A percentile compares a stretch with the other conserved stretches of the same genome.
These are phyloP conservation scores for Phaedon cochleariae DNA, from an alignment of 2,888 invertebrate species.

Conservation along the genomic window DNA sequence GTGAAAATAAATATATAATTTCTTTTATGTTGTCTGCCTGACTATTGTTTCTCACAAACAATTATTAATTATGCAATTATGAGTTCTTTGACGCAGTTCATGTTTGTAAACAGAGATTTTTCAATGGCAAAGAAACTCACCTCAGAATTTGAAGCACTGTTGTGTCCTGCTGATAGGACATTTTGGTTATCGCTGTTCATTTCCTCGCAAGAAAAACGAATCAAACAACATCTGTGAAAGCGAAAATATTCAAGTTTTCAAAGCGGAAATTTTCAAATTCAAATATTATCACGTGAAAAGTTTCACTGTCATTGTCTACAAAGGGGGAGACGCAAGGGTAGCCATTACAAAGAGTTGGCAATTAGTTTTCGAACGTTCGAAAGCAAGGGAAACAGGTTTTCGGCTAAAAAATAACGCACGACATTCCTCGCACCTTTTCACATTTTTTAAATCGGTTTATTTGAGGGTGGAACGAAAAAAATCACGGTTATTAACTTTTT, in stretches of 20 bases:
- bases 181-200: conserved; percentile 68
- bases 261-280: conserved; percentile 16
- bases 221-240: not conserved
- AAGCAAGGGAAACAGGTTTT: not conserved
- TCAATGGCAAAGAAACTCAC: conserved; percentile 52
- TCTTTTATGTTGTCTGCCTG: too few species aligned
- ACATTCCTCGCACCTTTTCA: conserved; percentile 16
- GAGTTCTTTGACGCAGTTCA: too few species aligned
- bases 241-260: not conserved
- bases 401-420: conserved; percentile 27
- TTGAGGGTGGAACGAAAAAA: conserved; percentile 40
- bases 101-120: not conserved
- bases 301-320: conserved; percentile 71
- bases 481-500: conserved; percentile 42
- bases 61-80: too few species aligned
- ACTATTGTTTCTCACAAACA: too few species aligned
- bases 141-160: conserved; percentile 67
- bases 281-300: conserved; percentile 61
- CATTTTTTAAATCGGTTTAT: conserved; percentile 22
- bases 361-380: conserved; percentile 41
- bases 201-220: not conserved
- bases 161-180: conserved; percentile 64
- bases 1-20: too few species aligned
- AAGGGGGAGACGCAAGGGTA: conserved; percentile 64
- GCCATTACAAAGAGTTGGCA: conserved; percentile 46